Base-by-base conservation (phyloP, 2,888 invertebrate species). In the Lasius fuliginosus region DNA sequence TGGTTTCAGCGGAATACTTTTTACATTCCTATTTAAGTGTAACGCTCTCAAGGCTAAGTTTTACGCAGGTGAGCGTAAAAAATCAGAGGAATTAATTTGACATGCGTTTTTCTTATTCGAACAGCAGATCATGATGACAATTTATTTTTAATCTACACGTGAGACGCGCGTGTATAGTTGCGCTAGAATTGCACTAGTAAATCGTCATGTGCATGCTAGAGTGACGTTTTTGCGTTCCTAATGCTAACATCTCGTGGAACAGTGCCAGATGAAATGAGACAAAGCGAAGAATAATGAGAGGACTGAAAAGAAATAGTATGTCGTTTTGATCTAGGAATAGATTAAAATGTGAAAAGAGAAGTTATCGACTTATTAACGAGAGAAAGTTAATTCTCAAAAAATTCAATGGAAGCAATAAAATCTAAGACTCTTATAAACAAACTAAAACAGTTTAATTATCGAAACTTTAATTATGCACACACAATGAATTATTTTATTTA, bases 201-300 rank as follows among this genome's bases (percentile, higher is more conserved):
- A 67, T 67, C 68, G 40, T 67, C 67, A 40, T 56, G 27, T 53
- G 30, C n/a, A 40, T 30, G 53, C 12, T 56, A 65, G 40, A 67
- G 8, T 67, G 76, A 77, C 68, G 76, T 56, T 77, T 67, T 27
- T 40, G 65, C 49, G 23, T 76, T 36, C 36, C 40, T 56, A 53
- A 53, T 23, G 18, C 27, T 15, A 49, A 49, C 18, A 49, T 49
- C 18, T 53, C 30, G 27, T 77, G 76, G 76, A 76, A 12, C 36
- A 53, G 18, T 67, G 67, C 53, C 76, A 76, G 76, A 18, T 56
- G 65, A 77, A 67, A 77, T 67, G 67, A 67, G 40, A 67, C 40
- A 77, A 56, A 56, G 67, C 76, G 49, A 65, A 30, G 30, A 56
- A 9, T 67, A 77, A 77, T 77, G 76, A 67, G 56, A 77, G 18